Evolutionary conservation across 2,113 vertebrate genomes (phyloP), one percentile per base, ranked within the genome.

Genomic region (Brachypodius melanocephalos): DNA sequence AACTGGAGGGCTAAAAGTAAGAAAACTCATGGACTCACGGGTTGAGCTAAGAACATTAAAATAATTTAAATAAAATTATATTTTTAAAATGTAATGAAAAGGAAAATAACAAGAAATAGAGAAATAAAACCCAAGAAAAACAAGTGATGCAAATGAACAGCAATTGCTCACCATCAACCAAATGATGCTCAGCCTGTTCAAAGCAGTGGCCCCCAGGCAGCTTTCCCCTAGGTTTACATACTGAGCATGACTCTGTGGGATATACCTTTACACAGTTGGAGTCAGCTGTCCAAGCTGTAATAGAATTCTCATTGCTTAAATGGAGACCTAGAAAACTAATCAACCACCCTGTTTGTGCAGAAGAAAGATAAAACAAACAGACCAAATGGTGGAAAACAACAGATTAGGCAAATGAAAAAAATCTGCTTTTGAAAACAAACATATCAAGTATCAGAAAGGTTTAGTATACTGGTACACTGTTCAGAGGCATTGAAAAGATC

Each of bases 341-440:
- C 45, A 82, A 90, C 6, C 25, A 57, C 16, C 11, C 49, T 75
- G 45, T 69, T 73, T 72, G 25, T 69, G 34, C 42, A 85, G 36
- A 93, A 91, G 32, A 58, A 86, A 78, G 36, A 69, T 38, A 84
- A 90, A 93, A 83, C 32, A 84, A 73, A 75, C 45, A 91, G 65
- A 90, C 16, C 43, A 78, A 94, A 74, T 0, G 8, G 84, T 5
- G 17, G 38, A 89, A 94, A 92, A 77, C 59, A 80, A 38, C 1
- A 9, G 31, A 86, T 58, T 46, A 90, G 45, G 34, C 29, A 86
- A 38, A 87, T 21, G 12, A 12, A 95, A 77, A 77, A 80, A 75
- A 84, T 16, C 72, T 54, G 55, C 38, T 94, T 90, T 86, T 57
- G 74, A 89, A 94, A 92, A 80, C 51, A 95, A 92, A 73, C 25